Percentiles rank a stretch among this genome's conserved stretches.
These are phyloP conservation scores for Cyclargus thomasi DNA, from an alignment of 1,140 invertebrate species.

Conservation along the genomic window DNA sequence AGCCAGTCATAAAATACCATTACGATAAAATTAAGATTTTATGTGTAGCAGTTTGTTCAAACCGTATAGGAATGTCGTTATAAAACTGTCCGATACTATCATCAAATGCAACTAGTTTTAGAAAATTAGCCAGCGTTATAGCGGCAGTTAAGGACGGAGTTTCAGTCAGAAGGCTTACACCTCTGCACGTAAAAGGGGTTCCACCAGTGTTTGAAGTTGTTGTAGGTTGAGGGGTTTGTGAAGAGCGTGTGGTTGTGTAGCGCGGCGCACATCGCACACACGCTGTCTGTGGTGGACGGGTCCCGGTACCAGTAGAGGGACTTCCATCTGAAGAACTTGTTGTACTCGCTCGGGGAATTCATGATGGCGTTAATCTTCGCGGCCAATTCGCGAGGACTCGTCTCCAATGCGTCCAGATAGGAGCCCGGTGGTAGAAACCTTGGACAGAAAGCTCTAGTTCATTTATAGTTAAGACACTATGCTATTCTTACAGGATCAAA, in stretches of 20 bases:
- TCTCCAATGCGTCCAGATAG: constrained; percentile 39
- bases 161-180: constrained; percentile 24
- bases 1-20: too few relatives aligned
- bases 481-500: too few relatives aligned
- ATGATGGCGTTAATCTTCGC: constrained; percentile 33
- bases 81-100: too few relatives aligned
- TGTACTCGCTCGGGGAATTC: constrained; percentile 33
- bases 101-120: too few relatives aligned
- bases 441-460: constrained; percentile 19
- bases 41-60: too few relatives aligned
- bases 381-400: constrained; percentile 31
- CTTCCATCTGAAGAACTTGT: constrained; percentile 45
- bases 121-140: too few relatives aligned
- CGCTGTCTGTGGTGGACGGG: constrained; percentile 29
- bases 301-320: constrained; percentile 38
- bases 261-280: constrained; percentile 42
- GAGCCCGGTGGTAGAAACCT: constrained; percentile 52
- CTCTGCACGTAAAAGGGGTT: constrained; percentile 34
- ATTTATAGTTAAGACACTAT: too few relatives aligned
- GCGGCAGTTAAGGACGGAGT: neutral
- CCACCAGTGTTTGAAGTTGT: constrained; percentile 49
- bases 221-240: constrained; percentile 27
- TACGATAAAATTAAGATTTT: too few relatives aligned
- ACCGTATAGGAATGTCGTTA: too few relatives aligned
- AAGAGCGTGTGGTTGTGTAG: constrained; percentile 36